These are phyloP conservation scores for Drosophila longiperda DNA, from an alignment of 2,888 invertebrate species.

Conservation along the genomic window DNA sequence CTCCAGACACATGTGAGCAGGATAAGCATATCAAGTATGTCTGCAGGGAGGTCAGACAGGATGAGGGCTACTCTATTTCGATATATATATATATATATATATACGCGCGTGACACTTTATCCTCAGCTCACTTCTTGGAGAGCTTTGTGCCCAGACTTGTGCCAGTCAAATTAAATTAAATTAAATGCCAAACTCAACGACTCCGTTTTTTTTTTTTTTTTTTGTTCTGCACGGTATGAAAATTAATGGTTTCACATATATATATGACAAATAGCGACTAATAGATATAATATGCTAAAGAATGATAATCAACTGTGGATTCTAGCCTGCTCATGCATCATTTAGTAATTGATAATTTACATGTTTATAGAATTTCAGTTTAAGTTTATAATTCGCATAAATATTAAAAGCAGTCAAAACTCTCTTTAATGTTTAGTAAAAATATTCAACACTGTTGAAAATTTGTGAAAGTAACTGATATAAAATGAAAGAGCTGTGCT, in stretches of 20 bases:
- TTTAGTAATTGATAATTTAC: background rate
- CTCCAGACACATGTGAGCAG: conserved; percentile 62
- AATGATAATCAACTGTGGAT: background rate
- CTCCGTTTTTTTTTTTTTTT: conserved; percentile 28
- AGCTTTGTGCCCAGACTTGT: conserved; percentile 48
- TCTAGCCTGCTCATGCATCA: background rate
- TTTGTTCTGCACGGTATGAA: conserved; percentile 7
- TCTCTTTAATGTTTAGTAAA: background rate
- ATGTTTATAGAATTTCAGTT: background rate
- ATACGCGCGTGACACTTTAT: conserved; percentile 36
- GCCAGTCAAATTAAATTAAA: conserved; percentile 82
- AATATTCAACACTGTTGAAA: background rate
- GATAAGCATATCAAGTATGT: conserved; percentile 62
- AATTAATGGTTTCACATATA: conserved; percentile 46
- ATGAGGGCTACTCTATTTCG: conserved; percentile 3
- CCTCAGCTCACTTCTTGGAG: conserved; percentile 39
- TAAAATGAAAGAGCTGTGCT: background rate
- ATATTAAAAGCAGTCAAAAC: background rate
- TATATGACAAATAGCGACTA: conserved; percentile 38
- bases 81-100: background rate
- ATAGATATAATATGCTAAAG: conserved; percentile 28
- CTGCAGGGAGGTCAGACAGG: conserved; percentile 47
- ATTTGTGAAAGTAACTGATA: background rate
- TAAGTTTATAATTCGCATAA: background rate
- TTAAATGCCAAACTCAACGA: conserved; percentile 81